Conservation (phyloP, 2,888 invertebrate genomes). For the Hydrotaea diabolus region DNA sequence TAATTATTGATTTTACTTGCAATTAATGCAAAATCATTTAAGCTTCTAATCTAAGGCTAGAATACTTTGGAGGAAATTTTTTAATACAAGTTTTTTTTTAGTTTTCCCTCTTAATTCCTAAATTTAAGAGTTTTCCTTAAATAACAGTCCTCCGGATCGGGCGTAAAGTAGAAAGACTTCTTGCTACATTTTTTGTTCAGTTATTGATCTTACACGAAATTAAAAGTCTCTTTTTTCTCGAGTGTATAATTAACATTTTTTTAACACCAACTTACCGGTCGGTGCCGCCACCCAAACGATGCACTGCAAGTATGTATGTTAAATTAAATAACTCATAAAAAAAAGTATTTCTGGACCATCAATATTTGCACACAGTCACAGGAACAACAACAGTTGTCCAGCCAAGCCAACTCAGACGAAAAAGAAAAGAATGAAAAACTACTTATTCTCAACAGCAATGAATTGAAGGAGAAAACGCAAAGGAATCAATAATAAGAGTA, state of each 20-base stretch:
- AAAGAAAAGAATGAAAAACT: constrained; percentile 6
- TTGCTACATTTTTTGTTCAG: too few species aligned
- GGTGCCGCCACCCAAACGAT: not conserved
- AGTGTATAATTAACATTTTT: constrained; percentile 27
- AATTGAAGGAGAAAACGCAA: constrained; percentile 2
- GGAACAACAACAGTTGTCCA: constrained; percentile 3
- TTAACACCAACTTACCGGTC: not conserved
- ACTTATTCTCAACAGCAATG: not conserved
- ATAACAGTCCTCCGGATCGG: too few species aligned
- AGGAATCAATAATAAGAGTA: constrained; percentile 28
- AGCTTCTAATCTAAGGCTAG: too few species aligned
- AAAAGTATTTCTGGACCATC: constrained; percentile 19
- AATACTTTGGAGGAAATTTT: too few species aligned
- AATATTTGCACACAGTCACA: constrained; percentile 25
- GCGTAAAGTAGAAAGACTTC: too few species aligned
- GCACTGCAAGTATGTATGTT: not conserved
- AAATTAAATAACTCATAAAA: constrained; percentile 32
- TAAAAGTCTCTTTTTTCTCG: too few species aligned
- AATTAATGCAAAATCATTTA: too few species aligned
- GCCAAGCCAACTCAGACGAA: not conserved
- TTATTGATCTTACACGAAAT: too few species aligned
- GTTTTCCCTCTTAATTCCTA: too few species aligned
- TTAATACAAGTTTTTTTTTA: too few species aligned
- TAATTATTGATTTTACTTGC: too few species aligned
- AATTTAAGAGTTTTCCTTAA: too few species aligned